Conservation (phyloP, 92 coral and sea anemone genomes). For the Blastomussa wellsi region DNA sequence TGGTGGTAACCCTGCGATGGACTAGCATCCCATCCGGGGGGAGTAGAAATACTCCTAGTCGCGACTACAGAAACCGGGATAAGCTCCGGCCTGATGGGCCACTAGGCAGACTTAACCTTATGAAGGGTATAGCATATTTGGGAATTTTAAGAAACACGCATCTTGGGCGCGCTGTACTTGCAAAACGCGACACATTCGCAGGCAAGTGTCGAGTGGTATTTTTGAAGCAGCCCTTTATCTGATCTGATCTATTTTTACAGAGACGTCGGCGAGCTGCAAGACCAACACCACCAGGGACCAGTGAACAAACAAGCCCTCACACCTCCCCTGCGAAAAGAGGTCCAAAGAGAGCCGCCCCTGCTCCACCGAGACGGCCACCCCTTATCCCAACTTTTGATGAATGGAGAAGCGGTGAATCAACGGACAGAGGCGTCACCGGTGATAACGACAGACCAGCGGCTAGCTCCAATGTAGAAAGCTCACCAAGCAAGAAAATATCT, state of each 20-base stretch:
- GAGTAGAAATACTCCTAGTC: too few species aligned
- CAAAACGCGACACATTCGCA: too few species aligned
- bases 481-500: background rate
- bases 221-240: background rate
- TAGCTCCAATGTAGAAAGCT: background rate
- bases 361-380: constrained; percentile 61
- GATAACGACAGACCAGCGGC: constrained; percentile 32
- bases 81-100: too few species aligned
- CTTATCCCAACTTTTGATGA: constrained; percentile 84
- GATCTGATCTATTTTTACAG: constrained; percentile 6
- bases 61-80: too few species aligned
- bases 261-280: constrained; percentile 40
- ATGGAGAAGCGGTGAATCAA: constrained; percentile 57
- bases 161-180: too few species aligned
- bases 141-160: too few species aligned
- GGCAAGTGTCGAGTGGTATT: background rate
- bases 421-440: constrained; percentile 12
- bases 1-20: too few species aligned
- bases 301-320: constrained; percentile 24
- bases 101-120: too few species aligned
- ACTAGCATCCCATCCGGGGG: too few species aligned
- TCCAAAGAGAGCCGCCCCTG: constrained; percentile 43
- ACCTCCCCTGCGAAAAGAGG: constrained; percentile 49
- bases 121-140: too few species aligned
- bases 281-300: constrained; percentile 25